Percentiles rank a stretch among this genome's conserved stretches.
phyloP scores from a whole-genome alignment of 2,797 vertebrate genomes.

The Tangara arthus region DNA sequence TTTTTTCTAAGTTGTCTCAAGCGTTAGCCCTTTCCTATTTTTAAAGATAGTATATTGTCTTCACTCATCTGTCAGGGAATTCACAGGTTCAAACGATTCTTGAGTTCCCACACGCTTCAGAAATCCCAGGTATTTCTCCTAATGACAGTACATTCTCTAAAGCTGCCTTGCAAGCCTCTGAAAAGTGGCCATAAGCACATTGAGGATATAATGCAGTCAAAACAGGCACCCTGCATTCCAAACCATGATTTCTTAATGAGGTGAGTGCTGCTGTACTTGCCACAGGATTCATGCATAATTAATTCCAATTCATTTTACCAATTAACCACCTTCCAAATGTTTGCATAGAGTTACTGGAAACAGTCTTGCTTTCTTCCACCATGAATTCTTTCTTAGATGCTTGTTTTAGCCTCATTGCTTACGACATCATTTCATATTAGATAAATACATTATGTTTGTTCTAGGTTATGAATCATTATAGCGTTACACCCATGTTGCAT shows the following conservation, averaged over 20 bases:
- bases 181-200: not conserved
- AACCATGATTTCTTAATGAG: not conserved
- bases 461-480: not conserved
- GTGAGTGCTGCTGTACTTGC: not conserved
- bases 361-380: not conserved
- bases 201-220: not conserved
- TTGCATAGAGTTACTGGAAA: not conserved
- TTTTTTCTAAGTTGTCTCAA: not conserved
- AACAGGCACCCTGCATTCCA: not conserved
- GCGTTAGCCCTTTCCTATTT: not conserved
- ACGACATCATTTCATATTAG: not conserved
- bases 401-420: not conserved
- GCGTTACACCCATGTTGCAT: not conserved
- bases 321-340: conserved; percentile 14
- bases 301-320: conserved; percentile 23
- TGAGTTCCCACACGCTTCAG: not conserved
- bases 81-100: not conserved
- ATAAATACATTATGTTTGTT: not conserved
- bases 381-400: not conserved
- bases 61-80: not conserved
- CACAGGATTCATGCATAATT: conserved; percentile 31
- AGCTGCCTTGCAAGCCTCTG: not conserved
- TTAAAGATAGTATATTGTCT: not conserved
- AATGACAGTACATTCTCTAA: not conserved
- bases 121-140: not conserved